These are phyloP conservation scores for Craterocephalus amniculus DNA, from an alignment of 2,797 vertebrate species.

Conservation along the genomic window DNA sequence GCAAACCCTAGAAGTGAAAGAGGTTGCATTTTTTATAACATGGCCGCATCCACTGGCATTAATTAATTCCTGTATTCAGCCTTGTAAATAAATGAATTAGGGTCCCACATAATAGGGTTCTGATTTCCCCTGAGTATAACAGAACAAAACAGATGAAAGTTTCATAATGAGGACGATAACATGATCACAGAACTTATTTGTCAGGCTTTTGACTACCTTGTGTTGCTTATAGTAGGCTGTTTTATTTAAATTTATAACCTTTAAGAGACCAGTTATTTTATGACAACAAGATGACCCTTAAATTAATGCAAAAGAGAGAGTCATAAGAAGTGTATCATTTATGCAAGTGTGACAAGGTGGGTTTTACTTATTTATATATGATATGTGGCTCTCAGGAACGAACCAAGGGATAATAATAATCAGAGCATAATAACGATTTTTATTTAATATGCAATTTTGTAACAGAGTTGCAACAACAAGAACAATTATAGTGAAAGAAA, in stretches of 20 bases:
- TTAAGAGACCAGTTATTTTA: constrained; percentile 29
- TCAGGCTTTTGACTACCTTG: constrained; percentile 31
- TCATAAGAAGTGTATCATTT: constrained; percentile 12
- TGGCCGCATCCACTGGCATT: constrained; percentile 32
- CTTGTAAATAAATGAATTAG: constrained; percentile 52
- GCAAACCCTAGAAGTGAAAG: neutral
- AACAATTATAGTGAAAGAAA: constrained; percentile 16
- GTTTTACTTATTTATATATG: constrained; percentile 10
- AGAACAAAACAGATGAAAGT: constrained; percentile 61
- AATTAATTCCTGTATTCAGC: constrained; percentile 46
- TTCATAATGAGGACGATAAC: constrained; percentile 49
- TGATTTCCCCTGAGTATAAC: constrained; percentile 69
- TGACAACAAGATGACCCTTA: constrained; percentile 31
- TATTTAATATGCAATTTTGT: constrained; percentile 44
- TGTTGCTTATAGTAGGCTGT: constrained; percentile 20
- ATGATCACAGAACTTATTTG: constrained; percentile 21
- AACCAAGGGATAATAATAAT: constrained; percentile 29
- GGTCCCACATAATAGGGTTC: constrained; percentile 40
- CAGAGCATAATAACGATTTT: constrained; percentile 33
- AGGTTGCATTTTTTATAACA: neutral
- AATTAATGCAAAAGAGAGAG: constrained; percentile 11
- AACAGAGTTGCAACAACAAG: constrained; percentile 33
- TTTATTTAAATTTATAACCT: constrained; percentile 24
- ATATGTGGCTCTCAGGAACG: constrained; percentile 3
- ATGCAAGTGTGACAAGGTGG: constrained; percentile 16